Evolutionary conservation across 2,113 vertebrate species (phyloP).

Genomic region (Leucoraja erinaceus): DNA sequence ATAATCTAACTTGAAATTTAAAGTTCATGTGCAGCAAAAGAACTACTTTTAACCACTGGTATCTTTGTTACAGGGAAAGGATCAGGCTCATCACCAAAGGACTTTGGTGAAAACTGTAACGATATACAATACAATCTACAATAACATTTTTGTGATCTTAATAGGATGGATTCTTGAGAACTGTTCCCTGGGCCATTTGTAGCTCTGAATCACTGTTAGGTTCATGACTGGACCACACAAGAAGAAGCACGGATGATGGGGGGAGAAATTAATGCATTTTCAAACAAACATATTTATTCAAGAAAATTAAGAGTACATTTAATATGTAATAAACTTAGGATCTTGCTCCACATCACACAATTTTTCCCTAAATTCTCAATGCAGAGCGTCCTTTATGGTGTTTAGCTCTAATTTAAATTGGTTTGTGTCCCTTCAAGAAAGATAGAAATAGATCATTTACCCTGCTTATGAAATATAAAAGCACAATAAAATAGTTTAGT

Average conservation of each 20-base stretch:
- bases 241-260: neutral
- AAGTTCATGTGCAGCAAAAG: neutral
- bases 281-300: neutral
- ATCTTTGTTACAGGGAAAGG: neutral
- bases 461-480: neutral
- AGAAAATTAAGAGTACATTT: neutral
- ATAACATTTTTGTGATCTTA: neutral
- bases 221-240: neutral
- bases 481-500: neutral
- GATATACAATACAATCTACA: neutral
- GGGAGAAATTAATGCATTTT: neutral
- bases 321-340: neutral
- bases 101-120: neutral
- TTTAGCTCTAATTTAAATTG: neutral
- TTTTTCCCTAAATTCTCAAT: neutral
- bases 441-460: neutral
- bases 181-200: neutral
- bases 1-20: neutral
- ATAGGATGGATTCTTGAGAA: neutral
- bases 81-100: neutral
- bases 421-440: neutral
- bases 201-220: neutral
- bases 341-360: neutral
- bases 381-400: neutral
- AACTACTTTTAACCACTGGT: neutral